Evolutionary conservation across 2,113 vertebrate genomes (phyloP), one percentile per base, ranked within the genome.

Genomic region (Pseudorasbora parva): DNA sequence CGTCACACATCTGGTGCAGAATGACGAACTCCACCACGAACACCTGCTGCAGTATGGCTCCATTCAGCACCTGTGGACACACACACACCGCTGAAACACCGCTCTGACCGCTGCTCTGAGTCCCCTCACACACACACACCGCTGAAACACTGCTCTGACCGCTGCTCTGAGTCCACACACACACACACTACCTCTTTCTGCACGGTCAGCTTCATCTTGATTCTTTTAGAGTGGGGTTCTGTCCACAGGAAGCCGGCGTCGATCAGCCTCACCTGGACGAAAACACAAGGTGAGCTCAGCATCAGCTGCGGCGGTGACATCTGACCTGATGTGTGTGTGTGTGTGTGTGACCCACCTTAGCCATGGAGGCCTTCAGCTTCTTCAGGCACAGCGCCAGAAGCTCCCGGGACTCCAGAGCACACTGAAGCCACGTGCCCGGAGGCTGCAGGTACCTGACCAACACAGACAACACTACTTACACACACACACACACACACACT

Each of bases 241-340:
- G 98, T 98, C 97, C 97, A 99, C 89, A 98, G 90, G 91, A 99
- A 99, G 8, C 97, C 95, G 14, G 98, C 98, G 84, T 99, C 98
- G 8, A 99, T 97, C 59, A 99, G 94, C 23, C 97, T 95, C 11
- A 99, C 97, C 98, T 99, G 81, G 64, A 73, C n/a, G 68, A 51
- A 74, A 7, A 27, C 11, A 23, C 2, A 4, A 15, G 0, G 19
- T 14, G 15, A 59, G 12, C 45, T 17, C 15, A 30, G 19, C 47
- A 3, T 15, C 84, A 30, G 2, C 23, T 10, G 12, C 7, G 17
- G 1, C 9, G 1, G 10, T 3, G 30, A 30, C 2, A 0, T 10
- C 11, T 2, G 3, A 23, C n/a, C 11, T 17, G 21, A 1, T 5
- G 27, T n/a, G n/a, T n/a, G n/a, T n/a, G n/a, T n/a, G 37, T 11